Percentiles rank a stretch among this genome's conserved stretches.
These are phyloP conservation scores for Donacobius atricapilla DNA, from an alignment of 2,113 vertebrate species.

Conservation along the genomic window DNA sequence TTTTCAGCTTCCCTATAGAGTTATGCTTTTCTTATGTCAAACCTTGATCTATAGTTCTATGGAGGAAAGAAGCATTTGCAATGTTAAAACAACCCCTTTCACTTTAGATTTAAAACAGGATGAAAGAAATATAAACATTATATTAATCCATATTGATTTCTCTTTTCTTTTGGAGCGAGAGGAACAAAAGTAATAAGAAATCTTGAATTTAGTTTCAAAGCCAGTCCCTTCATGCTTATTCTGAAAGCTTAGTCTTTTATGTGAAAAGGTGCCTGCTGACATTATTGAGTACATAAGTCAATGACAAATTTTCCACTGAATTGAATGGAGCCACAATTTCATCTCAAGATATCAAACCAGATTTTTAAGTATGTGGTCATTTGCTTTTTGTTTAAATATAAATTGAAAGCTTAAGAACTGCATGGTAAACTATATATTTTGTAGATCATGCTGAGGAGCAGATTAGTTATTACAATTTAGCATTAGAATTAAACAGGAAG, in stretches of 20 bases:
- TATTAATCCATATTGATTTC: conserved; percentile 18
- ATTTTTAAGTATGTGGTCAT: background rate
- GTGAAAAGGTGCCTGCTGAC: background rate
- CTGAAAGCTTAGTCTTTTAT: background rate
- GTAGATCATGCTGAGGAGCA: background rate
- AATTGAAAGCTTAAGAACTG: background rate
- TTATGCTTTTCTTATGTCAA: background rate
- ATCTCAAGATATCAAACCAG: background rate
- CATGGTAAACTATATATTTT: background rate
- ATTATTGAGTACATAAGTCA: background rate
- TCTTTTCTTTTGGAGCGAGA: background rate
- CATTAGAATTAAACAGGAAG: background rate
- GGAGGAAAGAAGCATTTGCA: background rate
- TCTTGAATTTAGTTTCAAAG: conserved; percentile 11
- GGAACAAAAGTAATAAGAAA: conserved; percentile 1
- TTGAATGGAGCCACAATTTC: background rate
- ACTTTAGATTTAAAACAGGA: conserved; percentile 28
- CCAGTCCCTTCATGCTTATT: background rate
- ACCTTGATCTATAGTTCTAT: conserved; percentile 36
- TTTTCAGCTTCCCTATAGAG: conserved; percentile 23
- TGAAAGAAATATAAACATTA: conserved; percentile 34
- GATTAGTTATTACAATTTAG: background rate
- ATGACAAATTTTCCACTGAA: background rate
- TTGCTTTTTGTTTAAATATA: background rate
- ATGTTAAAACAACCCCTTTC: conserved; percentile 24